phyloP scores from a whole-genome alignment of 2,797 vertebrate species.

The Spatula clypeata region DNA sequence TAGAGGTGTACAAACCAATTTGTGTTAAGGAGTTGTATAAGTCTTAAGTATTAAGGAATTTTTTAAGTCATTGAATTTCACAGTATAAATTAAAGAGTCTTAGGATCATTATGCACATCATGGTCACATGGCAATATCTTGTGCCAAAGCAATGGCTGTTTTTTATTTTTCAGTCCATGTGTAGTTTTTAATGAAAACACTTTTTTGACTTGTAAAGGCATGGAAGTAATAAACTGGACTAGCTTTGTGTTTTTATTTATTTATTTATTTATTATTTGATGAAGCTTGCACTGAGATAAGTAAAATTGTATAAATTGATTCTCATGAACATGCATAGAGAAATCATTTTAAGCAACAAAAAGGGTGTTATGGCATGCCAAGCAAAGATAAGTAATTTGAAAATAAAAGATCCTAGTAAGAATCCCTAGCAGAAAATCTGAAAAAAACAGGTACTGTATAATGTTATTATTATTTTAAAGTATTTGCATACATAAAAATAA shows the following conservation, averaged over 20 bases:
- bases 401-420: conserved; percentile 32
- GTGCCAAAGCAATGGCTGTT: neutral
- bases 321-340: conserved; percentile 15
- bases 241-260: neutral
- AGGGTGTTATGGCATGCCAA: conserved; percentile 5
- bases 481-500: conserved; percentile 9
- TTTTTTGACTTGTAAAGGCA: conserved; percentile 28
- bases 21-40: conserved; percentile 71
- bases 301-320: conserved; percentile 28
- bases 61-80: conserved; percentile 73
- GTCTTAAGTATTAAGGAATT: conserved; percentile 67
- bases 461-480: neutral
- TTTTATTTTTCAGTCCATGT: neutral
- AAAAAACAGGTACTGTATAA: neutral
- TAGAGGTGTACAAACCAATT: conserved; percentile 62
- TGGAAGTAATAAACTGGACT: conserved; percentile 27
- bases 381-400: conserved; percentile 50
- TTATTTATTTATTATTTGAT: neutral
- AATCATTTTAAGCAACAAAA: conserved; percentile 45
- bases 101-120: neutral
- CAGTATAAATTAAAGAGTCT: conserved; percentile 3
- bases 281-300: conserved; percentile 33
- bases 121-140: neutral
- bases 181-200: conserved; percentile 51
- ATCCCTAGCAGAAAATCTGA: conserved; percentile 40